Conservation (phyloP, 2,797 vertebrate species). For the Odontamblyopus rebecca region DNA sequence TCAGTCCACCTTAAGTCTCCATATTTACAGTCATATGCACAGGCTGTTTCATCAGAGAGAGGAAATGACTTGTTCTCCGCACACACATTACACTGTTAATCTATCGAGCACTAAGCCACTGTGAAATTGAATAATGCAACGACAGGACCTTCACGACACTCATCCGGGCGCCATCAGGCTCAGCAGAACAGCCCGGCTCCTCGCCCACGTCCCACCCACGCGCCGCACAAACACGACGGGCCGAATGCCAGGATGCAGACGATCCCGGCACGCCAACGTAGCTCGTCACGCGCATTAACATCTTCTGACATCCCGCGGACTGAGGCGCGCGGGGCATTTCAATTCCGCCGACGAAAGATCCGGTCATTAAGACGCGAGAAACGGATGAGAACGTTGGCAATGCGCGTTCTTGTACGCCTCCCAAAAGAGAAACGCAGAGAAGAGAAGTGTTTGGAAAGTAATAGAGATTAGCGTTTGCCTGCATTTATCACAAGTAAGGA, state of each 20-base stretch:
- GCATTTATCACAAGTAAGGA: neutral
- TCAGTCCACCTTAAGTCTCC: too few species aligned
- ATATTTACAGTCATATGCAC: neutral
- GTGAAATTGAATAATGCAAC: neutral
- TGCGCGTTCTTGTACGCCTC: neutral
- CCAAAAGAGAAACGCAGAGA: neutral
- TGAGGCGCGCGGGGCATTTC: conserved; percentile 1
- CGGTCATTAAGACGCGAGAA: conserved; percentile 21
- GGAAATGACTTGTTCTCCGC: neutral
- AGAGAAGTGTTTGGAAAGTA: neutral
- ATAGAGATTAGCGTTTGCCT: neutral
- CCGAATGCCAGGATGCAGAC: conserved; percentile 18
- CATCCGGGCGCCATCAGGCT: conserved; percentile 20
- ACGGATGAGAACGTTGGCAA: conserved; percentile 36
- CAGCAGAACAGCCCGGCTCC: conserved; percentile 20
- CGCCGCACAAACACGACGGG: neutral
- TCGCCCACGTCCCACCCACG: conserved; percentile 4
- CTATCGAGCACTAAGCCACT: neutral
- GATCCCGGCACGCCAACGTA: conserved; percentile 16
- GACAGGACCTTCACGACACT: conserved; percentile 10
- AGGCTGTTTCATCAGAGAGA: neutral
- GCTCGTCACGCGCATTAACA: conserved; percentile 46
- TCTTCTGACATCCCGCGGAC: conserved; percentile 24
- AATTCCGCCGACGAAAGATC: conserved; percentile 27
- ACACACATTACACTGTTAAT: neutral